Base-by-base conservation (phyloP, 2,113 vertebrate genomes). In the Sterna hirundo region DNA sequence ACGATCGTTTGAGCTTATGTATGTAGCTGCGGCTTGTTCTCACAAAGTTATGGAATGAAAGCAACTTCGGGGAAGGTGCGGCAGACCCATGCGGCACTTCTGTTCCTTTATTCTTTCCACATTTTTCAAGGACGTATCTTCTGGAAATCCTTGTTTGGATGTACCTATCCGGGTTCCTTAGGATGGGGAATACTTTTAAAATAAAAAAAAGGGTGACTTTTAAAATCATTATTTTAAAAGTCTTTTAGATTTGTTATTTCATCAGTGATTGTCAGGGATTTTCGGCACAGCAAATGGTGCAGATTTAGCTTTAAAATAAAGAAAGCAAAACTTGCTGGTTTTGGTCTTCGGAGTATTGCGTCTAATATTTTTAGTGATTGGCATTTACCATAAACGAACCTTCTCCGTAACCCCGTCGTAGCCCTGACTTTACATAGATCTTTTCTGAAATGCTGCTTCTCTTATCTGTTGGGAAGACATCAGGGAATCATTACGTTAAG, bases 391-490 rank as follows among this genome's bases (percentile, higher is more conserved):
- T 34, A 65, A 75, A 51, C 0, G 3, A 92, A 60, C 30, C 27
- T 68, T 52, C 44, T 42, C 55, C 46, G 26, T 54, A 77, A 81
- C 61, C 25, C 34, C 42, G 49, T 69, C 14, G 3, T 34, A 72
- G 15, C 25, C 25, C 26, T 5, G 8, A 52, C 47, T 66, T 77
- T 14, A 52, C 13, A 49, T 2, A 80, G 27, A 62, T 64, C 30
- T 55, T 65, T 76, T 68, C 62, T 52, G 61, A 94, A 94, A 78
- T 13, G 17, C 52, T 51, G 4, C 38, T 72, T 70, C 58, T 80
- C 2, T 86, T 75, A 89, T 83, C 91, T 91, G 88, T 90, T 96
- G 77, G 91, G 91, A 97, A 94, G 72, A 90, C 91, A 94, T 83
- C 93, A 88, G 95, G 95, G 40, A 75, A 76, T 54, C 47, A 22